phyloP scores from a whole-genome alignment of 35 echinoderm and acorn worm species.

The Ptychodera flava region DNA sequence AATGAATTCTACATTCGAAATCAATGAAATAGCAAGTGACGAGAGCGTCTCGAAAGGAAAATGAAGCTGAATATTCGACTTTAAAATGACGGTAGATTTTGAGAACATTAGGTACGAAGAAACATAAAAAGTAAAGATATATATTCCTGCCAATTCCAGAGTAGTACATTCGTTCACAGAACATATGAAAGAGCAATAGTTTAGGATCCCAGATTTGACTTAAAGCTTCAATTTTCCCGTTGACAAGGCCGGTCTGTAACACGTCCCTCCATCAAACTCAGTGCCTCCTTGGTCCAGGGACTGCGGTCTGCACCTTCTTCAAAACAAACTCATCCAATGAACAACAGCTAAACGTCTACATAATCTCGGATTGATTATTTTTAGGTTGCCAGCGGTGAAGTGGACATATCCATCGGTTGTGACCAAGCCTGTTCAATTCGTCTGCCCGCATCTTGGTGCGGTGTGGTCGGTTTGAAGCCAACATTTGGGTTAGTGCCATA shows the following conservation, averaged over 20 bases:
- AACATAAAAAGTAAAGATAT: not conserved
- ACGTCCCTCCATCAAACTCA: not conserved
- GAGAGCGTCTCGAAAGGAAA: too few species aligned
- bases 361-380: too few species aligned
- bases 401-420: constrained; percentile 66
- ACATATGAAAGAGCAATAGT: not conserved
- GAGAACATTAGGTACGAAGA: not conserved
- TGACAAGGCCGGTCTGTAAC: too few species aligned
- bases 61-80: not conserved
- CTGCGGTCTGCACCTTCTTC: not conserved
- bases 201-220: not conserved
- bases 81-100: not conserved
- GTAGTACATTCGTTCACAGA: not conserved
- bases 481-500: too few species aligned
- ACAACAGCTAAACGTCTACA: not conserved
- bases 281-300: not conserved
- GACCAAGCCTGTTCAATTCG: constrained; percentile 71
- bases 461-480: constrained; percentile 67
- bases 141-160: not conserved
- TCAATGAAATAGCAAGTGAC: too few species aligned
- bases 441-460: constrained; percentile 59
- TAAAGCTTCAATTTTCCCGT: too few species aligned
- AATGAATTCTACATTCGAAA: too few species aligned
- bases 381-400: constrained; percentile 57
- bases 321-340: not conserved